These are phyloP conservation scores for Agelaius tricolor DNA, from an alignment of 2,113 vertebrate species.

Conservation along the genomic window DNA sequence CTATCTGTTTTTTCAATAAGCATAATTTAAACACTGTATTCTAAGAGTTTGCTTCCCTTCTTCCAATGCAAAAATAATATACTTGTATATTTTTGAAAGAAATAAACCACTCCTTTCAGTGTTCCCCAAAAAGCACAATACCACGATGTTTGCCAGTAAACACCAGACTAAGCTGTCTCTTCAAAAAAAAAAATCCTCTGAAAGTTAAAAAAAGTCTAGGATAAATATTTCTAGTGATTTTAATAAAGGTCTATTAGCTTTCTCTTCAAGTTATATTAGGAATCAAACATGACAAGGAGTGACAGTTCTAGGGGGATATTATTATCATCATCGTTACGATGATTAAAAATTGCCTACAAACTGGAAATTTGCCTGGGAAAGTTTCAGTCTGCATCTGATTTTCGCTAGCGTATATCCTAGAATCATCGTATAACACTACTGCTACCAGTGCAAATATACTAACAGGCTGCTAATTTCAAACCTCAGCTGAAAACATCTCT, in stretches of 20 bases:
- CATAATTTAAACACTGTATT: background rate
- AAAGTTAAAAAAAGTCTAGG: background rate
- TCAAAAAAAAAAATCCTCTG: background rate
- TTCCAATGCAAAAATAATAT: background rate
- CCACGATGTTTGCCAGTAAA: background rate
- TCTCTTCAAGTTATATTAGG: background rate
- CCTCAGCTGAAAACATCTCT: conserved; percentile 56
- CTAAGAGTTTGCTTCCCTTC: background rate
- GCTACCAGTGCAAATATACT: conserved; percentile 5
- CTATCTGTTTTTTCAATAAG: background rate
- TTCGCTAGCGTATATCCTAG: background rate
- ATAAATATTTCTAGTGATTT: conserved; percentile 15
- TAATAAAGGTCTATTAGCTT: background rate
- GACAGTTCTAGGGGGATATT: background rate
- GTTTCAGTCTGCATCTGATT: background rate
- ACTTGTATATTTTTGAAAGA: background rate
- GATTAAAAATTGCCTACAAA: background rate
- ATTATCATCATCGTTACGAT: background rate
- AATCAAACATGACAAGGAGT: background rate
- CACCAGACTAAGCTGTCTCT: background rate
- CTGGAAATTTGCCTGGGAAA: background rate
- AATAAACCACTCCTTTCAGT: background rate
- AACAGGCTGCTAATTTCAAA: conserved; percentile 29
- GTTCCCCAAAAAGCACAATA: background rate
- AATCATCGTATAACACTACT: background rate